Evolutionary conservation across 2,888 invertebrate species (phyloP), one percentile per base, ranked within the genome.

Genomic region (Andrena chrysosceles): DNA sequence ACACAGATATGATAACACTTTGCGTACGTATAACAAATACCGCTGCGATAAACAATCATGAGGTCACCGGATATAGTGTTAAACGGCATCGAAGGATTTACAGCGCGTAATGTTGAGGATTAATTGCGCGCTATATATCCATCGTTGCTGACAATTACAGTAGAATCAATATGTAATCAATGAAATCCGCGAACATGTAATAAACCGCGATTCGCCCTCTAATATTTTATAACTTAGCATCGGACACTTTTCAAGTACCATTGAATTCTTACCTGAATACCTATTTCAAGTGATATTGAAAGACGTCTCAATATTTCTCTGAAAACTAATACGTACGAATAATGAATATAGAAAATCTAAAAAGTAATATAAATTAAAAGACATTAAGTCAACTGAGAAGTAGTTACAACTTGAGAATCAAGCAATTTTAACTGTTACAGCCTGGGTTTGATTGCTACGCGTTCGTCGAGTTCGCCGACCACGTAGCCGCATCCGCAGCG

Each of bases 401-500:
- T 42, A 42, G 16, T 10, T 49, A n/a, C 23, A 29, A 20, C 4
- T 1, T 29, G n/a, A 42, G 23, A 72, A 26, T 35, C 26, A 63
- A 35, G 42, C 35, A 16, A 56, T 48, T 23, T 2, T 31, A 2
- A 49, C n/a, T n/a, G n/a, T 60, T 75, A n/a, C 31, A 35, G 13
- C 5, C n/a, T 3, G 8, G 95, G 85, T 95, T 94, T 88, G 96
- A 96, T 89, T 95, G 96, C 2, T 96, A 96, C 90, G 95, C 95
- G 75, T 96, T 96, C 91, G 95, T 96, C 71, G 96, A 96, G 91
- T 96, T 96, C 90, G 94, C 94, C 80, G 95, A 96, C 88, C 95
- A 96, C 90, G 91, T 91, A 56, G 94, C 95, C 23, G 96, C 96
- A 4, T 94, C 95, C 2, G 94, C 95, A 69, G 96, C 96, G 2